phyloP scores from a whole-genome alignment of 2,888 invertebrate genomes.

The Limnephilus lunatus region DNA sequence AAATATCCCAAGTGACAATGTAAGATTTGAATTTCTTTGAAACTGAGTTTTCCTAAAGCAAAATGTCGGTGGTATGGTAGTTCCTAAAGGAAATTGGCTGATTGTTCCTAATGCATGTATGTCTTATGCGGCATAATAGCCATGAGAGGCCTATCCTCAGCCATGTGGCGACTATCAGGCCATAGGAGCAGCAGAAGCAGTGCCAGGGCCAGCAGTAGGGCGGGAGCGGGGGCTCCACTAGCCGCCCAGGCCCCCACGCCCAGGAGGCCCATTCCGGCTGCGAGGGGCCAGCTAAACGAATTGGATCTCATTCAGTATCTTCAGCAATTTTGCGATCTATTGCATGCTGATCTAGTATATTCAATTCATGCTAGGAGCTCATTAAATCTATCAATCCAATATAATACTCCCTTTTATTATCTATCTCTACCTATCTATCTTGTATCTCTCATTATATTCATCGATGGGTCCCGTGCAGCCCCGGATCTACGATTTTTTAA shows the following conservation, averaged over 20 bases:
- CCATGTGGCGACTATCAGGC: conserved; percentile 66
- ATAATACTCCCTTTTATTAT: no score
- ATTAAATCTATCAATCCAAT: no score
- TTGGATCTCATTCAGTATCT: not conserved
- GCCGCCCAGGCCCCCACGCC: conserved; percentile 60
- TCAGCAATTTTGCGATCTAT: no score
- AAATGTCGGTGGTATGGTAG: no score
- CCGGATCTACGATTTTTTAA: no score
- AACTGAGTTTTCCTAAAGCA: no score
- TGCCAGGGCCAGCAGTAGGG: conserved; percentile 69
- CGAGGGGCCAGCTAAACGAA: conserved; percentile 58
- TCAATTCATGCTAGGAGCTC: not conserved
- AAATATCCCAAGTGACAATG: no score
- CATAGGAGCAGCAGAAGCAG: conserved; percentile 59
- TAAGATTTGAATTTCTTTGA: no score
- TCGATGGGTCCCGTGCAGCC: no score
- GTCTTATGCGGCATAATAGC: conserved; percentile 10
- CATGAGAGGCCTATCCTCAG: not conserved
- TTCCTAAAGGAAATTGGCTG: not conserved
- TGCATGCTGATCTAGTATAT: not conserved
- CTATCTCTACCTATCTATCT: no score
- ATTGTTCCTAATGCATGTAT: not conserved
- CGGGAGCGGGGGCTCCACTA: conserved; percentile 67
- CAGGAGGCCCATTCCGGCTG: conserved; percentile 57
- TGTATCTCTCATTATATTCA: no score